Conservation (phyloP, 2,113 vertebrate genomes). For the Serilophus lunatus region DNA sequence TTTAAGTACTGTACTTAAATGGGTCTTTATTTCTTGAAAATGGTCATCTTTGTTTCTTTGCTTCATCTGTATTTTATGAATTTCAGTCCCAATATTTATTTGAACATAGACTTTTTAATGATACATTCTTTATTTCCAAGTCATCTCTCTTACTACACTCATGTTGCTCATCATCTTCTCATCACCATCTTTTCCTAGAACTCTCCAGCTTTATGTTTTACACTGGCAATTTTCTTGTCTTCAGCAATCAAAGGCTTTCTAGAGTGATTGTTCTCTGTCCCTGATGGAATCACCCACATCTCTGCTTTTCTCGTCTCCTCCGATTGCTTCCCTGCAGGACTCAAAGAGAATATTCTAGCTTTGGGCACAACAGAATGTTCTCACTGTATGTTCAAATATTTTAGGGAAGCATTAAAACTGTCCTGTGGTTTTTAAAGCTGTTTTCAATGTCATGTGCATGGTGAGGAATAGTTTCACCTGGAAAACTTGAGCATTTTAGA, state of each 20-base stretch:
- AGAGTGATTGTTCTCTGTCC: background rate
- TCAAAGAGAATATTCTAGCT: background rate
- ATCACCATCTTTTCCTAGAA: background rate
- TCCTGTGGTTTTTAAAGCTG: background rate
- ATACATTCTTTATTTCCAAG: background rate
- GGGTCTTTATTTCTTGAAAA: background rate
- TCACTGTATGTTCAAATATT: background rate
- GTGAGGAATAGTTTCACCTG: background rate
- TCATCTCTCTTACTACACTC: background rate
- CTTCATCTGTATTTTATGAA: background rate
- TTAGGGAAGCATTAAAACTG: background rate
- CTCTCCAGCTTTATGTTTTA: background rate
- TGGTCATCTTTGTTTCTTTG: background rate
- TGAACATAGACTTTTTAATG: background rate
- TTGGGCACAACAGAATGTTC: background rate
- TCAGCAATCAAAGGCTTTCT: background rate
- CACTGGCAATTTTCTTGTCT: background rate
- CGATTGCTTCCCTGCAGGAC: background rate
- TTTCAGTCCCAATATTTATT: background rate
- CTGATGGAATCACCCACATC: background rate
- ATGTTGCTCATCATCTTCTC: fast-evolving
- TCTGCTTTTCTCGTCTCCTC: background rate
- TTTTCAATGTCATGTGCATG: background rate
- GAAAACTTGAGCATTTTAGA: background rate
- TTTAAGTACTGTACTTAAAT: background rate